Evolutionary conservation across 1,140 invertebrate species (phyloP).

Genomic region (Macrotrachela quadricornifera): DNA sequence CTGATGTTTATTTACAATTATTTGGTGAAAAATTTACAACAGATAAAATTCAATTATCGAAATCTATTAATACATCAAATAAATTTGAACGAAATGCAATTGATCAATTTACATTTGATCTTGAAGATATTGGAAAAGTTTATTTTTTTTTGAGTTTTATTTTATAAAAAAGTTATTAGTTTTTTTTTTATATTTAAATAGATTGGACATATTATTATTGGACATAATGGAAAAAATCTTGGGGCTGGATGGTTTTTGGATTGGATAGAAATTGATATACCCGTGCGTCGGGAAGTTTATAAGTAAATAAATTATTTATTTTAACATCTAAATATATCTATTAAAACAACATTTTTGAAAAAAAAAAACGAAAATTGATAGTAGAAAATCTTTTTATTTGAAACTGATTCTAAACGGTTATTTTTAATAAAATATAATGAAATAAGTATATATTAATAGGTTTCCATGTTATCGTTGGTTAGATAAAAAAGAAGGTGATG

Average conservation of each 20-base stretch:
- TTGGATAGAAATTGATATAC: conserved; percentile 21
- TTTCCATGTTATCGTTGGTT: conserved; percentile 27
- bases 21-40: conserved; percentile 25
- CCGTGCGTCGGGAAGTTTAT: conserved; percentile 21
- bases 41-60: conserved; percentile 18
- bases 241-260: conserved; percentile 28
- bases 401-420: too few relatives aligned
- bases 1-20: conserved; percentile 25
- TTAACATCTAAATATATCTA: too few relatives aligned
- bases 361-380: too few relatives aligned
- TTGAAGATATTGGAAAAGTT: conserved; percentile 19
- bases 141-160: too few relatives aligned
- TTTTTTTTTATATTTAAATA: background rate
- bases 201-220: conserved; percentile 15
- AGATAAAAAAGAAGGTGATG: conserved; percentile 26
- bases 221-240: conserved; percentile 20
- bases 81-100: conserved; percentile 26
- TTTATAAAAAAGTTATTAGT: too few relatives aligned
- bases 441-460: conserved; percentile 14
- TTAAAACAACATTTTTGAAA: too few relatives aligned
- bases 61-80: conserved; percentile 19
- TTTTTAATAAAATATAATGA: too few relatives aligned
- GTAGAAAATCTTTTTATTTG: too few relatives aligned
- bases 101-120: conserved; percentile 23
- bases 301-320: conserved; percentile 12